These are phyloP conservation scores for Phalacrocorax brasilianus DNA, from an alignment of 2,113 vertebrate species.

Conservation along the genomic window DNA sequence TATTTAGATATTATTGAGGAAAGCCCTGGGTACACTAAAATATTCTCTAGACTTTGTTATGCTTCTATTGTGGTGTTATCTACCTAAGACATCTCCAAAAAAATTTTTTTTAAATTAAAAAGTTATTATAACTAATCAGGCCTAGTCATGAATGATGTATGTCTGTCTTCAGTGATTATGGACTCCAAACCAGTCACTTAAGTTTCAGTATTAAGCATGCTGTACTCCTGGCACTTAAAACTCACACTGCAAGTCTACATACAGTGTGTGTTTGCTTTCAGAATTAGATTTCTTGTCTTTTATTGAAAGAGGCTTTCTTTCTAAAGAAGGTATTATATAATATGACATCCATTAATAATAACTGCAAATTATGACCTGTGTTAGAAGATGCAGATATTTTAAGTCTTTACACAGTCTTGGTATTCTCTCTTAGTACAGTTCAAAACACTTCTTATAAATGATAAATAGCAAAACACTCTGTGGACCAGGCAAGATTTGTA, in stretches of 20 bases:
- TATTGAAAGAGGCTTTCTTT: not conserved
- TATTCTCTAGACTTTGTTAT: not conserved
- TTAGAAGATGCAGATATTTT: not conserved
- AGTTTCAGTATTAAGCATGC: not conserved
- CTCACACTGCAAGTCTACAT: not conserved
- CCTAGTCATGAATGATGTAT: not conserved
- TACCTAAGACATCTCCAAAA: not conserved
- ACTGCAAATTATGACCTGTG: not conserved
- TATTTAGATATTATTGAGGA: not conserved
- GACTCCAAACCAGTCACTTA: not conserved
- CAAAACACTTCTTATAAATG: not conserved
- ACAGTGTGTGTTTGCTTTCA: not conserved
- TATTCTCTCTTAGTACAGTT: not conserved
- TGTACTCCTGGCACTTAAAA: not conserved
- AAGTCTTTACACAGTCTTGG: not conserved
- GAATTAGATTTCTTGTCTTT: not conserved
- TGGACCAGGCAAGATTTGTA: conserved; percentile 6
- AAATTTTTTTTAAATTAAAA: not conserved
- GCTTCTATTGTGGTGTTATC: not conserved
- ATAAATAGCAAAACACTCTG: not conserved
- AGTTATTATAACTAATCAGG: not conserved
- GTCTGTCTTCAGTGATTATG: not conserved
- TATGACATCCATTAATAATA: not conserved
- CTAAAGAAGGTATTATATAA: not conserved
- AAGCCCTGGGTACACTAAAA: not conserved